Evolutionary conservation across 2,113 vertebrate genomes (phyloP), one percentile per base, ranked within the genome.

Genomic region (Balaeniceps rex): DNA sequence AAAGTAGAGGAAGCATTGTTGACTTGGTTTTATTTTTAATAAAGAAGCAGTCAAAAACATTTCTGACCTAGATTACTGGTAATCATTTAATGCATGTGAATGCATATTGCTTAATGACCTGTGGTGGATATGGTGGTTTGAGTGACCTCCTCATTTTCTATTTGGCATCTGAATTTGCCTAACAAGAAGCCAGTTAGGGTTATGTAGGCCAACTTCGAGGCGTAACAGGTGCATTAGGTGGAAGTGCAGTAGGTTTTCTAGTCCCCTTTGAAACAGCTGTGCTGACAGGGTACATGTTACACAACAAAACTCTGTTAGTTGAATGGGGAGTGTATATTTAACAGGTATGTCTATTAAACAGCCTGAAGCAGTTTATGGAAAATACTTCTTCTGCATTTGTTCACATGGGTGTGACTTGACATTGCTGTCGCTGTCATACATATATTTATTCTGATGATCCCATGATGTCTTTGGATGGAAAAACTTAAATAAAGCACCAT

Each of bases 401-500:
- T 93, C 36, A 25, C 2, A 0, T 57, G 87, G 74, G 84, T 87
- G 89, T 91, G 75, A 79, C 63, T 65, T 89, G 49, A n/a, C 6
- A 1, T 28, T 75, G 31, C 80, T 78, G 55, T 60, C 0, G 0
- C n/a, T 78, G 40, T 93, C 36, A 23, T 54, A 36, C 6, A 6
- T 77, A 25, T 19, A 92, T 92, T 58, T 55, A 19, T 71, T 52
- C 9, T 80, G 68, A 52, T 63, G 28, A 64, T 78, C 12, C 34
- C 49, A 3, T 18, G 0, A 19, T 63, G 57, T 25, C 28, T 86
- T 72, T 85, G 42, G 17, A 33, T n/a, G 38, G 69, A 69, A 82
- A 88, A 92, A 46, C 3, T 24, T 17, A 33, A 51, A 17, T 74
- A 26, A 74, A 81, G 65, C 57, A 40, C 19, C 13, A 2, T 64